Evolutionary conservation across 2,113 vertebrate species (phyloP).

Genomic region (Siphamia tubifer): DNA sequence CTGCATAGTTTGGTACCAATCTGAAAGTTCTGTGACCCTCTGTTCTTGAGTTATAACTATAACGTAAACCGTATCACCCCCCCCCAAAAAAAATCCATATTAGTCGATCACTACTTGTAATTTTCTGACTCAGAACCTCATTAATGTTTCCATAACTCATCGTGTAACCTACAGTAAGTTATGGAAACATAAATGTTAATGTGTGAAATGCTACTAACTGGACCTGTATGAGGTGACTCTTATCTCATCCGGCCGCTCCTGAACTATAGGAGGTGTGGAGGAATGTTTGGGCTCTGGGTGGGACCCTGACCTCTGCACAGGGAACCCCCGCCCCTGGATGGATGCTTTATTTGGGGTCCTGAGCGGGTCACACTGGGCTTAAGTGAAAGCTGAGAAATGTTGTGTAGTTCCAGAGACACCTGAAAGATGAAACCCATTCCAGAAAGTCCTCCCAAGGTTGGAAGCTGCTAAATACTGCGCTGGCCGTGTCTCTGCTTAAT

Average conservation of each 20-base stretch:
- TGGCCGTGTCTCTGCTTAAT: background rate
- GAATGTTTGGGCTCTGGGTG: constrained; percentile 25
- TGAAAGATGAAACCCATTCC: constrained; percentile 64
- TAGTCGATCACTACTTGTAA: no score
- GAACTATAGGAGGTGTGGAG: background rate
- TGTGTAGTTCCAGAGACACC: constrained; percentile 32
- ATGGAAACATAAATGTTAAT: background rate
- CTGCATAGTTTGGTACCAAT: no score
- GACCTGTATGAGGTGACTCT: no score
- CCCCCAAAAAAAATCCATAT: no score
- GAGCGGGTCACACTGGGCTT: constrained; percentile 29
- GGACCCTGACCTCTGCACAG: background rate
- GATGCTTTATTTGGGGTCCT: constrained; percentile 45
- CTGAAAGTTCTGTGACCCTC: no score
- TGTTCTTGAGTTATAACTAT: no score
- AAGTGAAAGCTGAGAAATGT: constrained; percentile 53
- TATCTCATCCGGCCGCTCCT: constrained; percentile 7
- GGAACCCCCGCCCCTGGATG: background rate
- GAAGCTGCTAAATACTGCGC: constrained; percentile 5
- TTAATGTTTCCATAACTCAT: no score
- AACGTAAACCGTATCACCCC: no score
- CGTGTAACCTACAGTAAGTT: background rate
- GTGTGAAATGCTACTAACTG: background rate
- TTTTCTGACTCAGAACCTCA: no score
- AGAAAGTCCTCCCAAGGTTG: constrained; percentile 8